Conservation (phyloP, 1,140 invertebrate species). For the Drosophila melanica region DNA sequence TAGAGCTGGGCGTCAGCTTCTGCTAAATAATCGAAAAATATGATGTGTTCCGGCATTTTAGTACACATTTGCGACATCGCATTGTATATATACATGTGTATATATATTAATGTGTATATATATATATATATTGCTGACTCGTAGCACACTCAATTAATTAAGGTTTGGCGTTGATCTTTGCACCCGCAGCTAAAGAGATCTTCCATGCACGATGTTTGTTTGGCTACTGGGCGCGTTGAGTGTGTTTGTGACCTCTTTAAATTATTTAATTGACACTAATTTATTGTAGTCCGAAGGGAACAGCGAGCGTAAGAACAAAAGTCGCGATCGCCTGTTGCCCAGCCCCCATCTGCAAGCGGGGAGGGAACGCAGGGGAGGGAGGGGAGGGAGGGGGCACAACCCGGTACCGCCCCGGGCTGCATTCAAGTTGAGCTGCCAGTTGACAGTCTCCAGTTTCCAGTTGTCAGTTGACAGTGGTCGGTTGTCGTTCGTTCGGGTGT, state of each 20-base stretch:
- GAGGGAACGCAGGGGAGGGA: slow-evolving; percentile 19
- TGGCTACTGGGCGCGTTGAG: neutral
- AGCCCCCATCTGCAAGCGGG: neutral
- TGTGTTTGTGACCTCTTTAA: slow-evolving; percentile 76
- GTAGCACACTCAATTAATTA: slow-evolving; percentile 76
- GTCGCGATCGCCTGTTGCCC: slow-evolving; percentile 1
- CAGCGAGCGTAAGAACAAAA: slow-evolving; percentile 25
- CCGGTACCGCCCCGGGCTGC: slow-evolving; percentile 7
- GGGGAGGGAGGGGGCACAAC: slow-evolving; percentile 10
- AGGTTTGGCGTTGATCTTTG: slow-evolving; percentile 79
- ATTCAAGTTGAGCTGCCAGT: slow-evolving; percentile 34
- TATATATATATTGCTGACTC: neutral
- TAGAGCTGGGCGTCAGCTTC: slow-evolving; percentile 28
- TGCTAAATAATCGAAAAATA: slow-evolving; percentile 12
- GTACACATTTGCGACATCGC: slow-evolving; percentile 2
- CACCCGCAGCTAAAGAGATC: slow-evolving; percentile 56
- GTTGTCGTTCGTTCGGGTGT: slow-evolving; percentile 30
- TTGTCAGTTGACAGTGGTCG: slow-evolving; percentile 56
- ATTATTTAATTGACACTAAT: slow-evolving; percentile 84
- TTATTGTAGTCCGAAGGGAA: slow-evolving; percentile 67
- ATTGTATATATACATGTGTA: neutral
- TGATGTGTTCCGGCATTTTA: slow-evolving; percentile 25
- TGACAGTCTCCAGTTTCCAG: slow-evolving; percentile 56
- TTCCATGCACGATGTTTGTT: slow-evolving; percentile 19
- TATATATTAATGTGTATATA: neutral